Evolutionary conservation across 1,140 invertebrate genomes (phyloP).

Genomic region (Drosophila triauraria): DNA sequence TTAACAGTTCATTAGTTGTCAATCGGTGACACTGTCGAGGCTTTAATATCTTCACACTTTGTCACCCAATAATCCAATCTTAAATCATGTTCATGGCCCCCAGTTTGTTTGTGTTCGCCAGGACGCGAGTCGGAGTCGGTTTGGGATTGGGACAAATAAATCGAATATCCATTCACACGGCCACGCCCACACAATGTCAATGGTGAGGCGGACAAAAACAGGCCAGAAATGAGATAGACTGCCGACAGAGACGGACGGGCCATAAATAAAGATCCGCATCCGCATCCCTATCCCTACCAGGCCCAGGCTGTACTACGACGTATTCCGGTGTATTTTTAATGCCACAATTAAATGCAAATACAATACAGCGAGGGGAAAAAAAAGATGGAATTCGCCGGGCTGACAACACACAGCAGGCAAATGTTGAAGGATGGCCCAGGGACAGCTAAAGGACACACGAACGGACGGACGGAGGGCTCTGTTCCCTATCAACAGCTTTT

Average conservation of each 20-base stretch:
- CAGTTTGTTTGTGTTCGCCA: constrained; percentile 26
- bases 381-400: constrained; percentile 33
- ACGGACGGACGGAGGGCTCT: constrained; percentile 14
- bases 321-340: constrained; percentile 75
- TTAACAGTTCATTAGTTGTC: constrained; percentile 58
- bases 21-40: constrained; percentile 32
- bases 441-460: constrained; percentile 51
- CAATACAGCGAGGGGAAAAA: constrained; percentile 39
- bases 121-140: not conserved
- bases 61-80: constrained; percentile 57
- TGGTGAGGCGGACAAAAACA: constrained; percentile 38
- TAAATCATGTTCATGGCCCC: constrained; percentile 49
- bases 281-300: constrained; percentile 5
- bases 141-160: constrained; percentile 43
- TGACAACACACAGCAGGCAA: constrained; percentile 42
- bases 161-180: constrained; percentile 51
- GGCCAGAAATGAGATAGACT: constrained; percentile 34
- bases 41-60: constrained; percentile 61
- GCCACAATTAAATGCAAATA: constrained; percentile 82
- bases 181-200: constrained; percentile 71
- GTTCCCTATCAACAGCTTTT: constrained; percentile 69
- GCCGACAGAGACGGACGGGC: constrained; percentile 37
- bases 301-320: constrained; percentile 1
- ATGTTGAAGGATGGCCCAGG: constrained; percentile 64
- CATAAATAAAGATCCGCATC: constrained; percentile 64